A percentile compares a stretch with the other conserved stretches of the same genome.
Conservation (phyloP, 2,113 vertebrate genomes). For the Sturnira hondurensis region DNA sequence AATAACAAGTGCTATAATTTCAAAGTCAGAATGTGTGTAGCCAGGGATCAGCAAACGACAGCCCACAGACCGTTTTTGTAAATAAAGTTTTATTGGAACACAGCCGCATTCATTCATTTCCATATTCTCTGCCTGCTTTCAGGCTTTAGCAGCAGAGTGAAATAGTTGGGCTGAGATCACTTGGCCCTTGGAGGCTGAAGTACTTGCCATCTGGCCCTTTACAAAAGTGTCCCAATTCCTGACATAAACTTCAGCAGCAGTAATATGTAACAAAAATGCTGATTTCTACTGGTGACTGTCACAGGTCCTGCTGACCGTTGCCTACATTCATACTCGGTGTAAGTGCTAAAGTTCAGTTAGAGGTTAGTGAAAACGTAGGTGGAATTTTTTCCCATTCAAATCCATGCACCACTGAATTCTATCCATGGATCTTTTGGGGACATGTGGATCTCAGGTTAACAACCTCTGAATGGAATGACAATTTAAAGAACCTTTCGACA, state of each 20-base stretch:
- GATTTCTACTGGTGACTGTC: neutral
- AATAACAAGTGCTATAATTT: neutral
- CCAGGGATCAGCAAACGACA: neutral
- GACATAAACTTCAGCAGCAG: neutral
- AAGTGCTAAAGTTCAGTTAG: constrained; percentile 19
- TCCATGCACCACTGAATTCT: constrained; percentile 16
- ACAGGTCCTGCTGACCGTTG: neutral
- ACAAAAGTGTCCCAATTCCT: neutral
- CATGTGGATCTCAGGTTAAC: neutral
- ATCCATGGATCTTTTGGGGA: neutral
- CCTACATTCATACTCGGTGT: neutral
- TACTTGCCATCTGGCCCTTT: constrained; percentile 15
- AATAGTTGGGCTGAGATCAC: neutral
- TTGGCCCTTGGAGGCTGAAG: neutral
- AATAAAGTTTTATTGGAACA: constrained; percentile 60
- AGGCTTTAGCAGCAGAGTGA: neutral
- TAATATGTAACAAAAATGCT: neutral
- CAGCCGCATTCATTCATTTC: neutral
- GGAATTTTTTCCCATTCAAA: neutral
- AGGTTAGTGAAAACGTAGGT: constrained; percentile 29
- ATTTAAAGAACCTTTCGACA: neutral
- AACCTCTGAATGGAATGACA: constrained; percentile 18
- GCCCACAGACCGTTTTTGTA: neutral
- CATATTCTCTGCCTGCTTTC: neutral
- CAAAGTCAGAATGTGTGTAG: neutral